A percentile compares a stretch with the other conserved stretches of the same genome.
Evolutionary conservation across 2,888 invertebrate species (phyloP).

Genomic region (Nemoura dubitans): DNA sequence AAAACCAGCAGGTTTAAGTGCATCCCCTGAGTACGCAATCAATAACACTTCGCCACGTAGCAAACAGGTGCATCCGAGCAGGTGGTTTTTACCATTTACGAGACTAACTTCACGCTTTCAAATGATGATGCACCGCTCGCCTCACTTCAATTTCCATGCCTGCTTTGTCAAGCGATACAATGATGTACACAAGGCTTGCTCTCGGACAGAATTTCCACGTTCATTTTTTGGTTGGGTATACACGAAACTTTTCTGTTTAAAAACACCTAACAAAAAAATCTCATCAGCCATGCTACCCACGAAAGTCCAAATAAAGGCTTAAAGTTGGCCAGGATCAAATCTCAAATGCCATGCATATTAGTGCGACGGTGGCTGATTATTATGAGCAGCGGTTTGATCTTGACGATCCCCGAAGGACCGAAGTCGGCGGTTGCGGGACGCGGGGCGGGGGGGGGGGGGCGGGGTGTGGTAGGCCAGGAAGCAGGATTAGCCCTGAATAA

Average conservation of each 20-base stretch:
- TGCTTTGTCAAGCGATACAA: too few species aligned
- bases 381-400: slow-evolving; percentile 37
- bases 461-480: slow-evolving; percentile 36
- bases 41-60: neutral
- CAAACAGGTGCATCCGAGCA: neutral
- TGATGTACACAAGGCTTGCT: too few species aligned
- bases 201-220: too few species aligned
- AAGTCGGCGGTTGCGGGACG: neutral
- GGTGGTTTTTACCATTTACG: neutral
- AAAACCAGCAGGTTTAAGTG: neutral
- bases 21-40: neutral
- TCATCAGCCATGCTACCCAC: neutral
- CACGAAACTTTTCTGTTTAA: neutral
- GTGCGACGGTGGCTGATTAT: slow-evolving; percentile 10
- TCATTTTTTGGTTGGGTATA: neutral
- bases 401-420: slow-evolving; percentile 22
- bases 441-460: neutral
- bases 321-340: neutral
- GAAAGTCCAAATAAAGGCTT: neutral
- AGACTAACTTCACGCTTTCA: neutral
- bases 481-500: slow-evolving; percentile 42
- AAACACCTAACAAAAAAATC: neutral
- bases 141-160: too few species aligned
- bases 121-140: neutral
- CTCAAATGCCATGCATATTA: slow-evolving; percentile 33